Conservation (phyloP, 2,797 vertebrate species). For the Thripadectes ignobilis region DNA sequence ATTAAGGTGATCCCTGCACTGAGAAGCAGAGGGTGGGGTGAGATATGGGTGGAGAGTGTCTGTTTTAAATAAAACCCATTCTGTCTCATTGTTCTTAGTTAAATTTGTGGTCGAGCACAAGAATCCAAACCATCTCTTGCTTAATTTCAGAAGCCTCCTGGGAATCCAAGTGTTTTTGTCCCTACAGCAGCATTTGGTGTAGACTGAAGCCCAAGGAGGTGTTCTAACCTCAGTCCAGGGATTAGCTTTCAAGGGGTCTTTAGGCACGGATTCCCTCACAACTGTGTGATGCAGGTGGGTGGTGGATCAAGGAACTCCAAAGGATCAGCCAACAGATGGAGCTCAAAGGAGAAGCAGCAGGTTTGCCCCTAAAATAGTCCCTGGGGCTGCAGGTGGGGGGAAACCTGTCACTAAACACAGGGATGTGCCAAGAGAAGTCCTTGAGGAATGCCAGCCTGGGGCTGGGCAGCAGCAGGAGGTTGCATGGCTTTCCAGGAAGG, state of each 20-base stretch:
- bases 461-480: neutral
- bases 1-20: neutral
- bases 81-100: neutral
- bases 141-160: neutral
- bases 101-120: neutral
- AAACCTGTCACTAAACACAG: neutral
- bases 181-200: neutral
- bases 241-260: neutral
- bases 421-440: neutral
- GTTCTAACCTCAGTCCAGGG: neutral
- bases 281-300: accelerated
- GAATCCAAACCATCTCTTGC: neutral
- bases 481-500: neutral
- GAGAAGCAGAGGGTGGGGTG: neutral
- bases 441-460: neutral
- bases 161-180: neutral
- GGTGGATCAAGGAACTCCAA: neutral
- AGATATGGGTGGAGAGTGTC: neutral
- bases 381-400: neutral
- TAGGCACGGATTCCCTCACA: neutral
- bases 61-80: neutral
- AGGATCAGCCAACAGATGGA: neutral
- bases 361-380: neutral
- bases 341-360: neutral
- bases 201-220: neutral